Evolutionary conservation across 2,797 vertebrate genomes (phyloP).

Genomic region (Okamejei kenojei): DNA sequence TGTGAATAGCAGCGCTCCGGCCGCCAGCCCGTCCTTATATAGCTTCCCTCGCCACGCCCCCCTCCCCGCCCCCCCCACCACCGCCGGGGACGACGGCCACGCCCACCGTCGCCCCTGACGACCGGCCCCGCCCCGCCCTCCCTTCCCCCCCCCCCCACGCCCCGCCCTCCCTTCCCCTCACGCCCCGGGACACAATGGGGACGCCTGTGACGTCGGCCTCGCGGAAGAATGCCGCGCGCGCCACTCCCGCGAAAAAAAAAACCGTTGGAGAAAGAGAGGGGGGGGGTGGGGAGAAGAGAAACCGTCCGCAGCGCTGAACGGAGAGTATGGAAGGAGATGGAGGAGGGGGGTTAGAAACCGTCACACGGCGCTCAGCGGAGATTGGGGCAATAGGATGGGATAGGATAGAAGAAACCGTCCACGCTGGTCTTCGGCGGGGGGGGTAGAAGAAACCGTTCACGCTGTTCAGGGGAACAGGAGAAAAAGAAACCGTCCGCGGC

Average conservation of each 20-base stretch:
- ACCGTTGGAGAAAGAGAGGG: no score
- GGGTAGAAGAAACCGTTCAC: no score
- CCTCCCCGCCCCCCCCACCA: constrained; percentile 41
- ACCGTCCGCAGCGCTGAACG: neutral
- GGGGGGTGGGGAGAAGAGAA: no score
- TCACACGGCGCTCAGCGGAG: no score
- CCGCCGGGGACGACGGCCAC: neutral
- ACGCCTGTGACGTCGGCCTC: neutral
- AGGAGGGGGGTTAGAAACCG: neutral
- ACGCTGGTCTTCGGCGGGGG: no score
- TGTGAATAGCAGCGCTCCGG: constrained; percentile 73
- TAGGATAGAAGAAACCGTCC: no score
- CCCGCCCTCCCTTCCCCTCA: neutral
- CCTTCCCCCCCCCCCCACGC: no score
- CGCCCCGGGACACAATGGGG: neutral
- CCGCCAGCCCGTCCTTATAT: constrained; percentile 62
- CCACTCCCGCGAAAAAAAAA: neutral
- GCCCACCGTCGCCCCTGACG: neutral
- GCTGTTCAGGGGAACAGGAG: no score
- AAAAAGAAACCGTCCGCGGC: neutral
- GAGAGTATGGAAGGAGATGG: no score
- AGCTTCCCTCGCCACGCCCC: neutral
- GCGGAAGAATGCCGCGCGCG: neutral
- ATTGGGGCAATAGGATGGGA: no score
- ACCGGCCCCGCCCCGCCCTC: constrained; percentile 40